Percentiles rank a stretch among this genome's conserved stretches.
phyloP scores from a whole-genome alignment of 2,888 invertebrate species.

The Parnassius mnemosyne region DNA sequence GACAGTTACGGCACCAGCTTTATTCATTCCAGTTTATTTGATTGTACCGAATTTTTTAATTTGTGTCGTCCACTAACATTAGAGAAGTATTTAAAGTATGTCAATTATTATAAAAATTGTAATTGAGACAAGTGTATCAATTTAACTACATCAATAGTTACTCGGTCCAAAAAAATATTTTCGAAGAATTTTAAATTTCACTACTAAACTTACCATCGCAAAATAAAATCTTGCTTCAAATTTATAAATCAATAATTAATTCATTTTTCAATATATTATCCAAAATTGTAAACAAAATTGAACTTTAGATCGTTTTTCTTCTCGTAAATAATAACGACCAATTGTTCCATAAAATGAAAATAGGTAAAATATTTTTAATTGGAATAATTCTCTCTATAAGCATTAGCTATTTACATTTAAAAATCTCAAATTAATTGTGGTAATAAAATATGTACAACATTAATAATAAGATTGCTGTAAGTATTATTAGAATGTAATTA shows the following conservation, averaged over 20 bases:
- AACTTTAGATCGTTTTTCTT: slow-evolving; percentile 31
- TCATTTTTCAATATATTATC: slow-evolving; percentile 9
- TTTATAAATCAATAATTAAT: slow-evolving; percentile 12
- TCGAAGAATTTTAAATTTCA: slow-evolving; percentile 1
- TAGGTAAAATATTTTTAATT: slow-evolving; percentile 58
- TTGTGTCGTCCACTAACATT: slow-evolving; percentile 31
- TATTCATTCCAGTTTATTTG: slow-evolving; percentile 58
- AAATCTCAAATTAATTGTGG: slow-evolving; percentile 79
- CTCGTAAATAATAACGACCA: slow-evolving; percentile 63
- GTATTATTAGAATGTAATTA: slow-evolving; percentile 79
- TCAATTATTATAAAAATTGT: slow-evolving; percentile 33
- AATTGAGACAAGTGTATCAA: slow-evolving; percentile 12
- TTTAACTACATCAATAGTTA: slow-evolving; percentile 4
- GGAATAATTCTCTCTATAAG: slow-evolving; percentile 76
- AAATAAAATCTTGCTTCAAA: slow-evolving; percentile 14
- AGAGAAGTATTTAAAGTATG: slow-evolving; percentile 30
- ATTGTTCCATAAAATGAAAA: slow-evolving; percentile 47
- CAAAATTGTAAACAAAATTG: slow-evolving; percentile 1
- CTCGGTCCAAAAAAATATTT: slow-evolving; percentile 14
- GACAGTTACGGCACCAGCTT: slow-evolving; percentile 52
- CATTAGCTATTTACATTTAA: slow-evolving; percentile 69
- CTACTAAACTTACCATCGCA: slow-evolving; percentile 11
- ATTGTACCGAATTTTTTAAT: slow-evolving; percentile 27
- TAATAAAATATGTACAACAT: slow-evolving; percentile 77
- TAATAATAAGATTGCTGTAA: slow-evolving; percentile 77